Evolutionary conservation across 1,140 invertebrate genomes (phyloP).

Genomic region (Drosophila kurseongensis): DNA sequence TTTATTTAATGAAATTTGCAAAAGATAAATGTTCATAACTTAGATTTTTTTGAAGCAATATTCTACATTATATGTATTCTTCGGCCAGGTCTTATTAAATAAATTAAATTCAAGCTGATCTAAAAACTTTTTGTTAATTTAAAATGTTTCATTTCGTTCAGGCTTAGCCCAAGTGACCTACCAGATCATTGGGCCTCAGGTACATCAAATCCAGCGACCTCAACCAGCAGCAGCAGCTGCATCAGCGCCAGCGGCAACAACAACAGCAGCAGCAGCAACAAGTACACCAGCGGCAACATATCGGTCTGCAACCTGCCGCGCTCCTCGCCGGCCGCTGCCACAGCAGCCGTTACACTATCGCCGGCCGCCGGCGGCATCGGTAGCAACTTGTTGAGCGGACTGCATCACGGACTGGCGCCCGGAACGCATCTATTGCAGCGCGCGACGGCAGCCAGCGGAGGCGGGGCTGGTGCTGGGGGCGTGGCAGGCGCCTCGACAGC

Average conservation of each 20-base stretch:
- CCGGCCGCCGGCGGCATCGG: slow-evolving; percentile 65
- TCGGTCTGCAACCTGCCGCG: slow-evolving; percentile 81
- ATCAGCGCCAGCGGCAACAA: slow-evolving; percentile 26
- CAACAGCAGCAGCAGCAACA: slow-evolving; percentile 35
- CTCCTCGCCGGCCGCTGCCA: slow-evolving; percentile 80
- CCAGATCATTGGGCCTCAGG: slow-evolving; percentile 84
- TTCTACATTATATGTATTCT: no score
- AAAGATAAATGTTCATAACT: no score
- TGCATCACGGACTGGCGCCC: slow-evolving; percentile 69
- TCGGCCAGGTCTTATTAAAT: no score
- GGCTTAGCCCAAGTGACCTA: slow-evolving; percentile 85
- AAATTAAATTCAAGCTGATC: no score
- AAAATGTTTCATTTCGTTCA: slow-evolving; percentile 25
- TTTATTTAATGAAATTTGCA: no score
- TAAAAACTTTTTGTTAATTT: slow-evolving; percentile 18
- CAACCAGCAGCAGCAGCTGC: slow-evolving; percentile 48
- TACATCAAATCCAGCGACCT: slow-evolving; percentile 67
- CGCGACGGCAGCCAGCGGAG: slow-evolving; percentile 65
- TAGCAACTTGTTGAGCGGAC: slow-evolving; percentile 51
- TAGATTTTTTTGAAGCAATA: no score
- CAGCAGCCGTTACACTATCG: slow-evolving; percentile 79
- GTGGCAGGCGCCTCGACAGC: slow-evolving; percentile 56
- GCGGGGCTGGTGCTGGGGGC: slow-evolving; percentile 57
- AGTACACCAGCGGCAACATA: slow-evolving; percentile 56
- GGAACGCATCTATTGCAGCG: slow-evolving; percentile 68